phyloP scores from a whole-genome alignment of 2,888 invertebrate genomes.

The Griposia aprilina region DNA sequence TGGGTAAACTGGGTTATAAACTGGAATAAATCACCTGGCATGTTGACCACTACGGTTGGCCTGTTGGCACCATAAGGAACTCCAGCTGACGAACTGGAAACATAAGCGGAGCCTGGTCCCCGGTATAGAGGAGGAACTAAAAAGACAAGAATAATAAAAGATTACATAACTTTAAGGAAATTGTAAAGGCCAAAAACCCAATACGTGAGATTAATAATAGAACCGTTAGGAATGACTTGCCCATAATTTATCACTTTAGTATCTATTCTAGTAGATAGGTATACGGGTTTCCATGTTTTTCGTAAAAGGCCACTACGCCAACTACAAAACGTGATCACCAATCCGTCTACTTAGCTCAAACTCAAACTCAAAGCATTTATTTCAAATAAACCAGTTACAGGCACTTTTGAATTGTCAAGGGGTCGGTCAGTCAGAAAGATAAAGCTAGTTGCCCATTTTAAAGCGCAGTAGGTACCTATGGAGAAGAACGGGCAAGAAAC shows the following conservation, averaged over 20 bases:
- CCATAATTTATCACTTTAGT: background rate
- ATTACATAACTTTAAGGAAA: background rate
- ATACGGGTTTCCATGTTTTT: slow-evolving; percentile 2
- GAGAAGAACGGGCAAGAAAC: background rate
- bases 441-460: background rate
- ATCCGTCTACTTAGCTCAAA: background rate
- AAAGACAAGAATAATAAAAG: slow-evolving; percentile 24
- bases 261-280: background rate
- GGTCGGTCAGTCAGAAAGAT: background rate
- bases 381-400: background rate
- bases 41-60: slow-evolving; percentile 53
- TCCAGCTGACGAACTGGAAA: slow-evolving; percentile 17
- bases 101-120: slow-evolving; percentile 40
- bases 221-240: slow-evolving; percentile 9
- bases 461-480: background rate
- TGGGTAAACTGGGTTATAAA: slow-evolving; percentile 8
- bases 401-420: background rate
- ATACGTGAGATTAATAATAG: background rate
- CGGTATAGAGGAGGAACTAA: slow-evolving; percentile 47
- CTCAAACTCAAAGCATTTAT: background rate
- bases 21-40: slow-evolving; percentile 44
- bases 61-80: slow-evolving; percentile 30
- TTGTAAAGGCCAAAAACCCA: slow-evolving; percentile 2
- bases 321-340: background rate
- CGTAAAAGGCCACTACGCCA: background rate